Evolutionary conservation across 1,140 invertebrate genomes (phyloP), one percentile per base, ranked within the genome.

Genomic region (Phocides pigmalion): DNA sequence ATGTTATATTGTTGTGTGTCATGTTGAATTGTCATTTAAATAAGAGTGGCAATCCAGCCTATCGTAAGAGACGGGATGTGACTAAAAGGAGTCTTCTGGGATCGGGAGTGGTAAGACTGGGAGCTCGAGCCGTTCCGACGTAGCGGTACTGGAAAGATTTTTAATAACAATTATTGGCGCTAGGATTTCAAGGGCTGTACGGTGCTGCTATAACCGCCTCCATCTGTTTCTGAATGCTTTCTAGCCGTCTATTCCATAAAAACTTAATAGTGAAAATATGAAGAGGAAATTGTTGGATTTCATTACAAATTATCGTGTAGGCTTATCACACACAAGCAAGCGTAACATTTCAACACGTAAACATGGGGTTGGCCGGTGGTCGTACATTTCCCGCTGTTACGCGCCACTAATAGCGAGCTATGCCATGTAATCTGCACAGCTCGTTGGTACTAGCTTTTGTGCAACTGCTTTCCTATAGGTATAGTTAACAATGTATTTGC

Each of bases 331-430:
- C 19, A 49, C 46, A 28, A 25, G 41, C 41, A 42, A 58, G 15
- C 54, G 54, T 20, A 46, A 12, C 54, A n/a, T 58, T 58, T 32
- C 54, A 14, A 28, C 20, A 58, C 41, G 14, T 58, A 58, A 58
- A 22, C 17, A 58, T 32, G 54, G 54, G 54, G 25, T 58, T 44
- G 11, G 41, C 0, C 22, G 41, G 54, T 46, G 54, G 15, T 56
- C 39, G 28, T 14, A 42, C 41, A 46, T 58, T 58, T 32, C 22
- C 54, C 22, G 20, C n/a, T 17, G 54, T 58, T 58, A 28, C 15
- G 25, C 54, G 54, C 54, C 41, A 44, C 20, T 58, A 58, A 58
- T 58, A 8, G 22, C 32, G 22, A 44, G 16, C 19, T 58, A 35
- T 28, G 53, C 4, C 20, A 11, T 58, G 22, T 58, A 58, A 58